Percentiles rank a stretch among this genome's conserved stretches.
These are phyloP conservation scores for Catharus bicknelli DNA, from an alignment of 2,113 vertebrate genomes.

Conservation along the genomic window DNA sequence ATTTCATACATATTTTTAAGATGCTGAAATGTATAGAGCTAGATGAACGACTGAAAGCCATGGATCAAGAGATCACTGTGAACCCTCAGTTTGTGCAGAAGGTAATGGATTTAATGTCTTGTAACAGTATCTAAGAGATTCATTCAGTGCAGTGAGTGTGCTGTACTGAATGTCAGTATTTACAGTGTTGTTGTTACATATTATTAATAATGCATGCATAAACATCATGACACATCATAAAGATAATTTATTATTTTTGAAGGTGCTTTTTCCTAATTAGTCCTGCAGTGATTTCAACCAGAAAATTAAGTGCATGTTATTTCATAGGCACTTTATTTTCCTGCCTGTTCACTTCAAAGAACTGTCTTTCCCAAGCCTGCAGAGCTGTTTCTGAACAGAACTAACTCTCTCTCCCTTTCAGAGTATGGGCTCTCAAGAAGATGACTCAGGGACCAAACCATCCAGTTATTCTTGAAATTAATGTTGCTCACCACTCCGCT, in stretches of 20 bases:
- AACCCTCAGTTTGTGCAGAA: conserved; percentile 99
- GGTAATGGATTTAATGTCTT: conserved; percentile 71
- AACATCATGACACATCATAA: neutral
- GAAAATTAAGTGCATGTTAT: neutral
- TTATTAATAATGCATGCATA: neutral
- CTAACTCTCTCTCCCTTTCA: conserved; percentile 64
- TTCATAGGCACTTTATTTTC: neutral
- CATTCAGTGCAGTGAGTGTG: neutral
- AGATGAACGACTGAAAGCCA: conserved; percentile 98
- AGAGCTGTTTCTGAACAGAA: conserved; percentile 5
- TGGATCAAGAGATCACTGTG: conserved; percentile 99
- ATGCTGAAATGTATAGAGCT: conserved; percentile 99
- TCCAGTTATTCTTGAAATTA: conserved; percentile 95
- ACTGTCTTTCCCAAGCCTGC: neutral
- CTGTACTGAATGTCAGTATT: neutral
- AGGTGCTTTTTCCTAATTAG: neutral
- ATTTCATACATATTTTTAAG: conserved; percentile 64
- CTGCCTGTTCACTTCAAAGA: conserved; percentile 8
- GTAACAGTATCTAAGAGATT: neutral
- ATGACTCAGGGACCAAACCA: conserved; percentile 98
- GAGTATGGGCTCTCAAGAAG: conserved; percentile 99
- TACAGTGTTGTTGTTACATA: neutral
- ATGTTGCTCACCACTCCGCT: conserved; percentile 58
- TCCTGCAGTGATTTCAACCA: neutral
- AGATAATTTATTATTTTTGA: neutral